These are phyloP conservation scores for Camptogramma bilineatum DNA, from an alignment of 2,888 invertebrate species.

Conservation along the genomic window DNA sequence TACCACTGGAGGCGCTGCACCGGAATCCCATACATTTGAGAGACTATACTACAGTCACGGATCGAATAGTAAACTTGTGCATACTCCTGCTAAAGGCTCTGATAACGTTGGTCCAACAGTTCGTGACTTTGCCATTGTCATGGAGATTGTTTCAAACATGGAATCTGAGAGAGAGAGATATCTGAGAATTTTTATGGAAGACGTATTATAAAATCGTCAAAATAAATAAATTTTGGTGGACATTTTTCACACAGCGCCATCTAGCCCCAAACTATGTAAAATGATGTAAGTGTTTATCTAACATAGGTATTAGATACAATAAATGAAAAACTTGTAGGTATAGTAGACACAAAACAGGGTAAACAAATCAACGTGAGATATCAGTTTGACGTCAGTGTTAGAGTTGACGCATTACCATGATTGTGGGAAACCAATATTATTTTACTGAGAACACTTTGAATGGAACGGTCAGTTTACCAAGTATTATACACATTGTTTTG, in stretches of 20 bases:
- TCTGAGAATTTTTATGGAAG: background rate
- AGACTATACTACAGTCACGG: no score
- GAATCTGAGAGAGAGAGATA: no score
- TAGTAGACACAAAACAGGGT: conserved; percentile 38
- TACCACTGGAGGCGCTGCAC: no score
- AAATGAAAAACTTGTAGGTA: no score
- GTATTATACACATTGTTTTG: background rate
- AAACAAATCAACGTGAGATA: conserved; percentile 50
- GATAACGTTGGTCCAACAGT: conserved; percentile 54
- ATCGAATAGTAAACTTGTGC: no score
- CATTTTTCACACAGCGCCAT: no score
- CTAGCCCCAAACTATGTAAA: no score
- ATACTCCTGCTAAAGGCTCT: no score
- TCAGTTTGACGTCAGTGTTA: conserved; percentile 53
- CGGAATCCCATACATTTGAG: no score
- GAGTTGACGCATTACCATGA: conserved; percentile 49
- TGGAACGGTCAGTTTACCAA: conserved; percentile 16
- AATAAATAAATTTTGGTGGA: no score
- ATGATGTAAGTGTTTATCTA: background rate
- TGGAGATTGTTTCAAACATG: conserved; percentile 28
- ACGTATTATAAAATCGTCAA: background rate
- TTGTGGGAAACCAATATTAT: conserved; percentile 49
- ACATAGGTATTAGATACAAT: no score
- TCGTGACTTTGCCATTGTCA: conserved; percentile 54
- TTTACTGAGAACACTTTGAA: conserved; percentile 43